These are phyloP conservation scores for Sigmodon hispidus DNA, from an alignment of 2,113 vertebrate genomes.

Conservation along the genomic window DNA sequence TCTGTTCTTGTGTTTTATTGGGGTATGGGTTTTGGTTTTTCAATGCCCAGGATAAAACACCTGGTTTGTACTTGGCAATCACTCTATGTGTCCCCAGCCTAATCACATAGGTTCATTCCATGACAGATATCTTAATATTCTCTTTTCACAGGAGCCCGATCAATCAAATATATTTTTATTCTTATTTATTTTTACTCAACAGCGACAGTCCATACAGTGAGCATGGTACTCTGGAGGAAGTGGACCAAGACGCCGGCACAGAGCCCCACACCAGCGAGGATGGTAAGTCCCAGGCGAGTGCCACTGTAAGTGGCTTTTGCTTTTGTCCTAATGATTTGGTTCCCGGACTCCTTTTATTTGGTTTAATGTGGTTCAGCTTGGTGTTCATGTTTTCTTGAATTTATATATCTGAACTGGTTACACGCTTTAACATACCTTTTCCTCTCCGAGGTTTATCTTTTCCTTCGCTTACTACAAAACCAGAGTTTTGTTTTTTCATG, in stretches of 20 bases:
- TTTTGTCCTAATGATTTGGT: not conserved
- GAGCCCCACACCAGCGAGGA: constrained; percentile 98
- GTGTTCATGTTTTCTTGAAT: not conserved
- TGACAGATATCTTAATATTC: constrained; percentile 22
- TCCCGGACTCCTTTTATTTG: not conserved
- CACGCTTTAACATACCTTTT: not conserved
- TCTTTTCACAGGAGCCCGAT: not conserved
- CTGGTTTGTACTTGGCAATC: not conserved
- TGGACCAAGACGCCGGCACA: constrained; percentile 93
- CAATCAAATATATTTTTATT: constrained; percentile 39
- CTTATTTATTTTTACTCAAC: constrained; percentile 27
- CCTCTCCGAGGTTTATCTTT: not conserved
- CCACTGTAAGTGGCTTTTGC: not conserved
- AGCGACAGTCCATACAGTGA: constrained; percentile 98
- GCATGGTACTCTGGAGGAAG: constrained; percentile 95
- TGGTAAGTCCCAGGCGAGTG: constrained; percentile 84
- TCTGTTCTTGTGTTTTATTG: not conserved
- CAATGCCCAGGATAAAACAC: not conserved
- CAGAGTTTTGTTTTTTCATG: not conserved
- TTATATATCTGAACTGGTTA: not conserved
- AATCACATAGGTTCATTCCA: not conserved
- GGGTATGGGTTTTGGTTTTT: not conserved
- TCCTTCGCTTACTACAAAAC: not conserved
- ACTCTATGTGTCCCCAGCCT: not conserved
- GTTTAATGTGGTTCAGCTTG: not conserved